Evolutionary conservation across 2,113 vertebrate species (phyloP), one percentile per base, ranked within the genome.

Genomic region (Calidris pugnax): DNA sequence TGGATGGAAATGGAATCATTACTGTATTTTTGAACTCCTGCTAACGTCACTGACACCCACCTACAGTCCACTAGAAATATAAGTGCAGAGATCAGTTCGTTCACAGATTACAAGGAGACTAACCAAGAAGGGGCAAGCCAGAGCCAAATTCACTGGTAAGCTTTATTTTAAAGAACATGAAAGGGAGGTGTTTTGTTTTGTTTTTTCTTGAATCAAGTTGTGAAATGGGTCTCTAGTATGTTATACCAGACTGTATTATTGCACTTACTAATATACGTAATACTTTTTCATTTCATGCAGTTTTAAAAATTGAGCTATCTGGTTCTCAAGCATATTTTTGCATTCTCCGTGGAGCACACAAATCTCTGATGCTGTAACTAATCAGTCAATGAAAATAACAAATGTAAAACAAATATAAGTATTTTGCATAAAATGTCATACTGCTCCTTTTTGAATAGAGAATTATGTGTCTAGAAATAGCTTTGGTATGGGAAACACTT

Each of bases 1-100:
- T 62, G 86, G 78, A 91, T 95, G 94, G 95, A 97, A 98, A 97
- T 91, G 89, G 95, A 95, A 93, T 98, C 94, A 96, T 98, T 98
- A 96, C 95, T 90, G 90, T 95, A 97, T 97, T 97, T 98, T 91
- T 97, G 94, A 97, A 89, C 80, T 95, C 73, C 81, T 96, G 94
- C 96, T 96, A 92, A 97, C 95, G 90, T 98, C 98, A 98, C 12
- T 96, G 93, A 96, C 96, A 97, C 91, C 96, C 94, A 94, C 94
- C 92, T 93, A 59, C 96, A 90, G 86, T 73, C 95, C 83, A 48
- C 66, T 89, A 87, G 82, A 89, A 94, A 83, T 98, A 97, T 94
- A 98, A 98, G 95, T 74, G 75, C 95, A 96, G 87, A 93, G 85
- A 85, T 51, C 84, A 71, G 75, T 80, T 60, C 37, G 62, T 68